Conservation (phyloP, 2,113 vertebrate species). For the Amphiprion percula region DNA sequence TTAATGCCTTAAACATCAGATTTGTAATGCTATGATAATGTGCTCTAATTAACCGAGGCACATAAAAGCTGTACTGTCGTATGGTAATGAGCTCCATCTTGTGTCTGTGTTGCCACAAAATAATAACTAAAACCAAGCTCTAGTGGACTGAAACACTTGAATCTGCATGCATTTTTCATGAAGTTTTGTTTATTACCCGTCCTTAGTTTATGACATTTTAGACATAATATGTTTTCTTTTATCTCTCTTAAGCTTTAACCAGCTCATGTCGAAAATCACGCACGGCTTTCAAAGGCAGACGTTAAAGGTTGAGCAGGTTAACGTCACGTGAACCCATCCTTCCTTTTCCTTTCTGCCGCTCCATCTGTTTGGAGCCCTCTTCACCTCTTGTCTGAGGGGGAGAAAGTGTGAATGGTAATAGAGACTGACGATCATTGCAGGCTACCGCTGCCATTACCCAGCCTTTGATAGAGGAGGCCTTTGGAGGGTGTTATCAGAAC, state of each 20-base stretch:
- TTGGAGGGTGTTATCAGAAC: conserved; percentile 92
- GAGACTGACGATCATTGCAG: conserved; percentile 81
- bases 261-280: background rate
- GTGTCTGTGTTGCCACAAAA: conserved; percentile 7
- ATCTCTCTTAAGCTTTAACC: conserved; percentile 4
- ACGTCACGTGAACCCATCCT: conserved; percentile 77
- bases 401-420: conserved; percentile 90
- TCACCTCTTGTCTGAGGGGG: conserved; percentile 82
- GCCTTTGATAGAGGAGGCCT: conserved; percentile 91
- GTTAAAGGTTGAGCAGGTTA: conserved; percentile 80
- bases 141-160: background rate
- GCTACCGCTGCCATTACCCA: conserved; percentile 85
- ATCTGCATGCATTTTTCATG: conserved; percentile 13
- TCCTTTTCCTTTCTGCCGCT: conserved; percentile 19
- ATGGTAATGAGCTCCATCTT: conserved; percentile 39
- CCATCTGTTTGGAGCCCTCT: conserved; percentile 84
- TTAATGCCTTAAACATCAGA: conserved; percentile 19
- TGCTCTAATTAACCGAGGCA: conserved; percentile 44
- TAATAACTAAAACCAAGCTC: conserved; percentile 12
- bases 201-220: background rate
- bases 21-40: conserved; percentile 43
- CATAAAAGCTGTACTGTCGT: conserved; percentile 27
- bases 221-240: background rate
- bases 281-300: conserved; percentile 16
- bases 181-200: background rate